These are phyloP conservation scores for Morelia viridis DNA, from an alignment of 2,797 vertebrate species.

Conservation along the genomic window DNA sequence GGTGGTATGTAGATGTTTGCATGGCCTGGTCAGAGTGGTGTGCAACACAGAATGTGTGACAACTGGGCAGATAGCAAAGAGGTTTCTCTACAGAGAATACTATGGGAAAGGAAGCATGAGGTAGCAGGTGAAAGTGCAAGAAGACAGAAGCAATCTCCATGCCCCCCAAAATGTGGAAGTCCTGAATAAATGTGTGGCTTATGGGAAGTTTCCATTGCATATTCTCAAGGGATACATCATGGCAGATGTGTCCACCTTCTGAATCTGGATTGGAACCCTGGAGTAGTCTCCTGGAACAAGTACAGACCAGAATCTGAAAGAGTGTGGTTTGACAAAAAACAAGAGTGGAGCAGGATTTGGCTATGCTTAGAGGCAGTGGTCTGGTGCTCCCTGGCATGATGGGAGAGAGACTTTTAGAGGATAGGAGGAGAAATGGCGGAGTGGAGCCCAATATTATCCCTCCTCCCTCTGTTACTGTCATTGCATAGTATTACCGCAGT, in stretches of 20 bases:
- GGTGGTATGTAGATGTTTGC: background rate
- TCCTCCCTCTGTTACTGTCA: background rate
- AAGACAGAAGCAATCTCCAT: background rate
- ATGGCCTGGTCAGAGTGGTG: background rate
- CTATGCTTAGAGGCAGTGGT: background rate
- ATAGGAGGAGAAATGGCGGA: background rate
- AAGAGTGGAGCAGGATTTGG: background rate
- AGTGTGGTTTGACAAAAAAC: background rate
- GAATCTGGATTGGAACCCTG: background rate
- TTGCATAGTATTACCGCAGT: background rate
- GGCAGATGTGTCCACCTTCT: background rate
- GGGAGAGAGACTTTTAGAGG: background rate
- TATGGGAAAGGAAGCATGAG: background rate
- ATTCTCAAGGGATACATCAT: background rate
- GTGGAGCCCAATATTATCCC: background rate
- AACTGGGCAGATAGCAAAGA: background rate
- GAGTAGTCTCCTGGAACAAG: background rate
- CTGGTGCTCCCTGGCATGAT: background rate
- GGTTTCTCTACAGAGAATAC: background rate
- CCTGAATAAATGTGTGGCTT: background rate
- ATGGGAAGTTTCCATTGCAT: background rate
- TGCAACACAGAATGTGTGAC: background rate
- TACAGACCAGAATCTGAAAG: background rate
- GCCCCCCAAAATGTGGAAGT: background rate
- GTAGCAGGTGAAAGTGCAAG: background rate